phyloP scores from a whole-genome alignment of 2,113 vertebrate species.

The Alethe diademata region DNA sequence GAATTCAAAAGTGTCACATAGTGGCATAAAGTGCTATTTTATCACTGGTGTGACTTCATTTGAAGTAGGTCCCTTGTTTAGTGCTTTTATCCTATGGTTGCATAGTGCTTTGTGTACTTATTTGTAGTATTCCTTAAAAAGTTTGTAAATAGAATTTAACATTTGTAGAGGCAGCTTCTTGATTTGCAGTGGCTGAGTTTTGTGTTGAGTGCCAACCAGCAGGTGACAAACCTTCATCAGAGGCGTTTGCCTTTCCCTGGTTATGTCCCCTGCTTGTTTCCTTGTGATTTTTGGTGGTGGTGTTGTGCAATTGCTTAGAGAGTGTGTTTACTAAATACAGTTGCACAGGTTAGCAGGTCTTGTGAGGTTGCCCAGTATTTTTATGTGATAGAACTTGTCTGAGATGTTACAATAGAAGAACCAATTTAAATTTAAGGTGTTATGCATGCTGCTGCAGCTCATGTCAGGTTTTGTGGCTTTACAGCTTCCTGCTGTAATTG shows the following conservation, averaged over 20 bases:
- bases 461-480: neutral
- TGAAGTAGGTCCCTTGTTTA: neutral
- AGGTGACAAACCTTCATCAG: neutral
- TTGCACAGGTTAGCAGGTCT: neutral
- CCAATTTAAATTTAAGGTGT: neutral
- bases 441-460: neutral
- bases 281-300: neutral
- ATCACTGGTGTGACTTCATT: neutral
- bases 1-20: neutral
- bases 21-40: neutral
- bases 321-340: neutral
- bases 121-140: neutral
- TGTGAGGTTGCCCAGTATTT: neutral
- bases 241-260: constrained; percentile 43
- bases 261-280: constrained; percentile 29
- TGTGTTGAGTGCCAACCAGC: neutral
- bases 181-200: neutral
- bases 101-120: neutral
- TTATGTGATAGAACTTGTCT: neutral
- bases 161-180: neutral
- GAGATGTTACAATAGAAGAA: neutral
- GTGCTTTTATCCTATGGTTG: neutral
- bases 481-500: neutral
- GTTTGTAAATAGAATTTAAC: neutral
- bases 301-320: neutral